A percentile compares a stretch with the other conserved stretches of the same genome.
Conservation (phyloP, 1,140 invertebrate genomes). For the Lanistes nyassanus region DNA sequence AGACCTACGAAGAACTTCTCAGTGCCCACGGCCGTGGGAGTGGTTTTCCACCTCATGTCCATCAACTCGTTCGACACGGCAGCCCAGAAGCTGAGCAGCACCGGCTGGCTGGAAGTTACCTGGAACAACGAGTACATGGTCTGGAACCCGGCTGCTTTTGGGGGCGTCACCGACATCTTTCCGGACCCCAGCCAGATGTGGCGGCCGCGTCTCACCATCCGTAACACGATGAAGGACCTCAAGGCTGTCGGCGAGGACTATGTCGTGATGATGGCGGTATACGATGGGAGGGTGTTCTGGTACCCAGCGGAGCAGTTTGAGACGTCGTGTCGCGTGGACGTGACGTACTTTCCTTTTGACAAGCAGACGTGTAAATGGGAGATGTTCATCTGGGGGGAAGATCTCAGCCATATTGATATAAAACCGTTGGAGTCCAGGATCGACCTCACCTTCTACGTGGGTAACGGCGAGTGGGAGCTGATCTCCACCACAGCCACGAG, state of each 20-base stretch:
- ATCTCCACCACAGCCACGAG: background rate
- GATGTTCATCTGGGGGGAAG: constrained; percentile 95
- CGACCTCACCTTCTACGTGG: background rate
- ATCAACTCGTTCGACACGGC: constrained; percentile 10
- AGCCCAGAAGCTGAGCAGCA: constrained; percentile 16
- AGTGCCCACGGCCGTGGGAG: background rate
- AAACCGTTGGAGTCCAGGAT: background rate
- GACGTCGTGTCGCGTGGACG: constrained; percentile 85
- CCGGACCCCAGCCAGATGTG: constrained; percentile 3
- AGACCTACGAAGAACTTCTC: constrained; percentile 8
- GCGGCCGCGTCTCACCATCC: constrained; percentile 7
- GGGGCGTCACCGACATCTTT: background rate
- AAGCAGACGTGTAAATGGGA: constrained; percentile 90
- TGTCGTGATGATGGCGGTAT: constrained; percentile 53
- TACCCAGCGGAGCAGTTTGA: constrained; percentile 97
- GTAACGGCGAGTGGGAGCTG: constrained; percentile 29
- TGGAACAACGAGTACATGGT: constrained; percentile 12
- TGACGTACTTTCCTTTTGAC: constrained; percentile 78
- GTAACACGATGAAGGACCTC: constrained; percentile 3
- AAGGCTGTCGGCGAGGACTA: background rate
- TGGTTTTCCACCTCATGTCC: constrained; percentile 12
- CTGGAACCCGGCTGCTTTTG: constrained; percentile 10
- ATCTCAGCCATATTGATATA: background rate
- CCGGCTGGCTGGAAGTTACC: background rate
- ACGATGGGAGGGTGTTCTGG: constrained; percentile 94